A percentile compares a stretch with the other conserved stretches of the same genome.
Conservation (phyloP, 2,113 vertebrate genomes). For the Heptranchias perlo region DNA sequence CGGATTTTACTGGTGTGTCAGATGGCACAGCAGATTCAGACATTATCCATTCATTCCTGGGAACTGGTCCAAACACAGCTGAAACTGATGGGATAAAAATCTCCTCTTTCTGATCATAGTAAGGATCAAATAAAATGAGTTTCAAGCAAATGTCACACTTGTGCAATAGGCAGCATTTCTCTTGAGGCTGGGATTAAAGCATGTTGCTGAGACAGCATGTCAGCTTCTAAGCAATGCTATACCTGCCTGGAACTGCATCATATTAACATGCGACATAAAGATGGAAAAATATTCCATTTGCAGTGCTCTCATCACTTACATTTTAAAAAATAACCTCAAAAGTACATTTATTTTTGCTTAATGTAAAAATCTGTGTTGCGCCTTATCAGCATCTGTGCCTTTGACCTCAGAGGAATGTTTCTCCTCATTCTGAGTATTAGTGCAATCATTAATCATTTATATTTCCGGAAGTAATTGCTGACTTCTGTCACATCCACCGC, state of each 20-base stretch:
- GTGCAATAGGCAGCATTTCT: background rate
- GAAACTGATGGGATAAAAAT: conserved; percentile 15
- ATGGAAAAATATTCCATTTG: background rate
- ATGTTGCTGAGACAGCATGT: background rate
- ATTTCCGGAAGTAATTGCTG: background rate
- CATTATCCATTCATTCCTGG: background rate
- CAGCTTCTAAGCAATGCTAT: background rate
- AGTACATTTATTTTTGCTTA: background rate
- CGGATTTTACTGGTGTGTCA: background rate
- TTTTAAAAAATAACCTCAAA: background rate
- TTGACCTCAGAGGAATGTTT: background rate
- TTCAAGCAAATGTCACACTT: background rate
- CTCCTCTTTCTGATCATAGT: background rate
- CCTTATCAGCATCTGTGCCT: background rate
- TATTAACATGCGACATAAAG: background rate
- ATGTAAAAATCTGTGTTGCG: background rate
- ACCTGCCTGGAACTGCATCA: background rate
- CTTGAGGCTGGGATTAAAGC: conserved; percentile 19
- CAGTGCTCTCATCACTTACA: background rate
- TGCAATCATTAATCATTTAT: conserved; percentile 3
- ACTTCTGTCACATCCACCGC: conserved; percentile 15
- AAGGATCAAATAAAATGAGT: conserved; percentile 26
- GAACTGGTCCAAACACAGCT: conserved; percentile 9
- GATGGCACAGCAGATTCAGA: background rate
- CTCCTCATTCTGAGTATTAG: background rate